Percentiles rank a stretch among this genome's conserved stretches.
phyloP scores from a whole-genome alignment of 2,113 vertebrate species.

The Corythaeola cristata region DNA sequence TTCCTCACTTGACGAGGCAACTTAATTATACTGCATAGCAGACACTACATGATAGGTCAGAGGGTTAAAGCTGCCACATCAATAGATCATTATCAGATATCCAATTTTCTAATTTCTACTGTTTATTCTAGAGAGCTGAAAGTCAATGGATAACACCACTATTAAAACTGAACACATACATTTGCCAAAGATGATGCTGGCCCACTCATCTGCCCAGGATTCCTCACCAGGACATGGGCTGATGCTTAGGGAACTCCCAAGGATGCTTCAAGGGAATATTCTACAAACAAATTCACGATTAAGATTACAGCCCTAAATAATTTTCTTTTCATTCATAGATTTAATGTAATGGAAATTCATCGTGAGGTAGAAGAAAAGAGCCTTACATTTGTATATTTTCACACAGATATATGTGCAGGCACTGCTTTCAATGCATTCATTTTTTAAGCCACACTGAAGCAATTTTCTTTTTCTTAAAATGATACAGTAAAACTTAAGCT shows the following conservation, averaged over 20 bases:
- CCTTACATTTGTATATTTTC: not conserved
- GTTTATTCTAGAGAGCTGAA: not conserved
- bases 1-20: not conserved
- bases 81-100: conserved; percentile 16
- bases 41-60: not conserved
- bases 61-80: conserved; percentile 6
- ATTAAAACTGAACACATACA: not conserved
- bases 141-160: not conserved
- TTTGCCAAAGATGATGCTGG: not conserved
- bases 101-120: conserved; percentile 10
- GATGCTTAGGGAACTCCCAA: not conserved
- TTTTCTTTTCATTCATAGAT: not conserved
- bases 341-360: not conserved
- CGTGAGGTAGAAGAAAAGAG: not conserved
- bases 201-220: not conserved
- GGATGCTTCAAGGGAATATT: not conserved
- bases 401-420: accelerated
- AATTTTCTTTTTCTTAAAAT: not conserved
- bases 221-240: not conserved
- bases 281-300: not conserved
- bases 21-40: conserved; percentile 21
- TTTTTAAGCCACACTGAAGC: not conserved
- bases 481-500: not conserved
- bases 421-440: not conserved
- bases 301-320: not conserved